Evolutionary conservation across 2,888 invertebrate genomes (phyloP), one percentile per base, ranked within the genome.

Genomic region (Oxyteleia sp.): DNA sequence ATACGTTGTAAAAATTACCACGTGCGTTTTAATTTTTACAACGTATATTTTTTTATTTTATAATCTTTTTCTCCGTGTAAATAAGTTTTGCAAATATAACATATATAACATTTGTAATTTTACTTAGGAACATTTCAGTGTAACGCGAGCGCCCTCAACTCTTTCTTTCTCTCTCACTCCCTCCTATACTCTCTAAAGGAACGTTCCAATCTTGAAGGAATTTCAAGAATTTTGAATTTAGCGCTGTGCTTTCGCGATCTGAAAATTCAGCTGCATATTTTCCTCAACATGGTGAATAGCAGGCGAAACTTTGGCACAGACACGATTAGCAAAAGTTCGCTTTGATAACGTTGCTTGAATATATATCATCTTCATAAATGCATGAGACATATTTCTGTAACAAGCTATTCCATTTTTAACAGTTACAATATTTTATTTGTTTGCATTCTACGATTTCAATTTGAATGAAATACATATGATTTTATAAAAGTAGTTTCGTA

Each of bases 221-320:
- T 91, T 87, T 88, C 84, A 85, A 89, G 90, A 90, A 91, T 91
- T 90, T 87, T 86, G 82, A 84, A 87, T 87, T 87, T 89, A 87
- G 86, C 85, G 78, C 86, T 74, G 85, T 75, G 83, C 85, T 75
- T 83, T 83, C 87, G 84, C 86, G 86, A 88, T 87, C 87, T 87
- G 87, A 87, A 89, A 89, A 87, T 88, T 87, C 85, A 71, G 80
- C 87, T 83, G 86, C 85, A 88, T 86, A 87, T 89, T 87, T 87
- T 78, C 84, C 72, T 81, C 80, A 72, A 80, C 71, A 74, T 64
- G 61, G 69, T 69, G 79, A 85, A 84, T 86, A 84, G 78, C 84
- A 63, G 57, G 55, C 81, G 82, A 85, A 89, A 89, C 88, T 88
- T 84, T 74, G 76, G 76, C 82, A 63, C 76, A 78, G 71, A 80